Evolutionary conservation across 1,140 invertebrate species (phyloP), one percentile per base, ranked within the genome.

Genomic region (Galleria mellonella): DNA sequence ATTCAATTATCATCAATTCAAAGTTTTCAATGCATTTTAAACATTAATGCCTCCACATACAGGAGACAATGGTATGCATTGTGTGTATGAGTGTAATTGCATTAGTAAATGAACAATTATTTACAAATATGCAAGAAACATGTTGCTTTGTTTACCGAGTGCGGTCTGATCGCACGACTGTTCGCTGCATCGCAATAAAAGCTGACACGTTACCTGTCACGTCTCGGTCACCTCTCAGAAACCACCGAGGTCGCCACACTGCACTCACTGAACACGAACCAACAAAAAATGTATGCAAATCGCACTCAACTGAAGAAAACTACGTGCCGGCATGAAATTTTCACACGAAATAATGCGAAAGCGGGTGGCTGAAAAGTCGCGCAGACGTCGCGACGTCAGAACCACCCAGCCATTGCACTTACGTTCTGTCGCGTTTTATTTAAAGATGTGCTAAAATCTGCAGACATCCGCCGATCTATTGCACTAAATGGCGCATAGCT

Each of bases 401-500:
- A 9, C 12, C 60, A 58, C 62, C 52, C 58, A 59, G 47, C 49
- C 62, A 62, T 67, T 64, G 62, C 66, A 70, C 63, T 67, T 59
- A 37, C 51, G 50, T 55, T 57, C 51, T 50, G 55, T 51, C 42
- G 49, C 31, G 58, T 61, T 73, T 71, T 71, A 76, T 74, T 72
- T 76, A 75, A 64, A 66, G 63, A 72, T 63, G 61, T 57, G 65
- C 63, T 72, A 62, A 75, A 68, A 75, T 66, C 57, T 68, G 61
- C 64, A 73, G 70, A 69, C 68, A 72, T 63, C 55, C 55, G 49
- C 62, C 61, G 62, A 76, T 77, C 72, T 83, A 78, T 72, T 76
- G 72, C 67, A 76, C 72, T 72, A 67, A 85, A 83, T 83, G 77
- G 81, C 74, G 83, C 70, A 84, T 79, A 83, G 68, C 65, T 81